phyloP scores from a whole-genome alignment of 53 echinoderm and acorn worm genomes.

The Luidia sarsii region DNA sequence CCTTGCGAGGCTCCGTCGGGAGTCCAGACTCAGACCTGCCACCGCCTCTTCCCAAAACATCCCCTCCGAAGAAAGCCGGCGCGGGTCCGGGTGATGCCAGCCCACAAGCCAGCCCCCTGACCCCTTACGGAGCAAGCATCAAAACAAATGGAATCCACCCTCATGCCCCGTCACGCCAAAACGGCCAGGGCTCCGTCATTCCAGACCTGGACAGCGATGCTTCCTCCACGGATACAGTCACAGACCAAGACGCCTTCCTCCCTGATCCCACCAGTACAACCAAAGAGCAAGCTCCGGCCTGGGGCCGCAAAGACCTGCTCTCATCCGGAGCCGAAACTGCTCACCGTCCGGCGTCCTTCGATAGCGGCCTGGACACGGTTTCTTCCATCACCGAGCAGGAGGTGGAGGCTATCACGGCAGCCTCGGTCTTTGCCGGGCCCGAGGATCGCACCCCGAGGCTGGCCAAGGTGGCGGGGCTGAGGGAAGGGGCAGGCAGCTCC shows the following conservation, averaged over 20 bases:
- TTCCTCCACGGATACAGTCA: slow-evolving; percentile 28
- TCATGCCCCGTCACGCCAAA: background rate
- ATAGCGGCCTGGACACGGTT: slow-evolving; percentile 78
- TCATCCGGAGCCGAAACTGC: background rate
- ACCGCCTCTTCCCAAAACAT: slow-evolving; percentile 68
- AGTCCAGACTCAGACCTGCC: no score
- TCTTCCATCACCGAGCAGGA: slow-evolving; percentile 68
- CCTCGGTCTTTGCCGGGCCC: slow-evolving; percentile 38
- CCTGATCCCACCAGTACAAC: background rate
- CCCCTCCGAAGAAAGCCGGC: slow-evolving; percentile 55
- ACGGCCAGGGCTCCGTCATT: background rate
- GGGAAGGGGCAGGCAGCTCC: slow-evolving; percentile 20
- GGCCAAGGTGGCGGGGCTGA: slow-evolving; percentile 36
- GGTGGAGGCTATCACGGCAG: slow-evolving; percentile 24
- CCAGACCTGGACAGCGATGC: slow-evolving; percentile 23
- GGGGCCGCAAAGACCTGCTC: background rate
- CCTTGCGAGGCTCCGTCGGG: background rate
- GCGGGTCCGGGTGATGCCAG: background rate
- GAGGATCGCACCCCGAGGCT: slow-evolving; percentile 51
- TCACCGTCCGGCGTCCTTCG: slow-evolving; percentile 61
- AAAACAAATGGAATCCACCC: background rate
- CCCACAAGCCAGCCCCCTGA: background rate
- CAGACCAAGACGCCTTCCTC: slow-evolving; percentile 9
- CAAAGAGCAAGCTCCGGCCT: background rate
- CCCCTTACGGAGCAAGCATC: background rate